Evolutionary conservation across 2,888 invertebrate genomes (phyloP).

Genomic region (Julus scanicus): DNA sequence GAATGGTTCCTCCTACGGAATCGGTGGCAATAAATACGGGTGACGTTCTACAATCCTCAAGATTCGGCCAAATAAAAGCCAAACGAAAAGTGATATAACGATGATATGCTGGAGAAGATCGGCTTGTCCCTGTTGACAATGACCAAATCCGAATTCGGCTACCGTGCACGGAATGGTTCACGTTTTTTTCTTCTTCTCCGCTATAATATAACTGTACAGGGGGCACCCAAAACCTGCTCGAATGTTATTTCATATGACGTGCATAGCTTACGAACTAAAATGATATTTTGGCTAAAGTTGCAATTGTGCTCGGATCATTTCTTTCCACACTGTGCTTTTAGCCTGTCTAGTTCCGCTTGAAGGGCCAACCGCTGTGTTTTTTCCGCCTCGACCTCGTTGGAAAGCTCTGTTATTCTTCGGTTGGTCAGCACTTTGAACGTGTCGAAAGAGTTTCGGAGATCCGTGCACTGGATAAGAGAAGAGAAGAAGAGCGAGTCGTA

Average conservation of each 20-base stretch:
- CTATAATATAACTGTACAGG: slow-evolving; percentile 30
- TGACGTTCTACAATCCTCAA: background rate
- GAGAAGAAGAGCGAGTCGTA: background rate
- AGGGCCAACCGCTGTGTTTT: slow-evolving; percentile 66
- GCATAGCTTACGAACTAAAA: slow-evolving; percentile 47
- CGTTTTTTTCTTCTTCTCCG: background rate
- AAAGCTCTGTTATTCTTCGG: slow-evolving; percentile 60
- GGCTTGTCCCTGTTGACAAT: background rate
- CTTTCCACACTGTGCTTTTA: slow-evolving; percentile 62
- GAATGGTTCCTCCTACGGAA: background rate
- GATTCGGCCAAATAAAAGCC: background rate
- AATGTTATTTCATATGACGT: slow-evolving; percentile 1
- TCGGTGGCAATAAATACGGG: background rate
- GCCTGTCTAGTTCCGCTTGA: slow-evolving; percentile 67
- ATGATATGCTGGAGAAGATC: background rate
- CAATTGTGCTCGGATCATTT: slow-evolving; percentile 21
- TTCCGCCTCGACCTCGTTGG: slow-evolving; percentile 64
- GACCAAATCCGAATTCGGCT: background rate
- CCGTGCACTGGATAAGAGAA: slow-evolving; percentile 19
- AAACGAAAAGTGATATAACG: background rate
- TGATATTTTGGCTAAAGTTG: background rate
- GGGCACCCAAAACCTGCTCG: slow-evolving; percentile 29
- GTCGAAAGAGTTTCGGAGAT: slow-evolving; percentile 44
- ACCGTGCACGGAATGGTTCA: background rate
- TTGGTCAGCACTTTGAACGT: slow-evolving; percentile 48